Evolutionary conservation across 2,797 vertebrate species (phyloP), one percentile per base, ranked within the genome.

Genomic region (Gallirallus australis): DNA sequence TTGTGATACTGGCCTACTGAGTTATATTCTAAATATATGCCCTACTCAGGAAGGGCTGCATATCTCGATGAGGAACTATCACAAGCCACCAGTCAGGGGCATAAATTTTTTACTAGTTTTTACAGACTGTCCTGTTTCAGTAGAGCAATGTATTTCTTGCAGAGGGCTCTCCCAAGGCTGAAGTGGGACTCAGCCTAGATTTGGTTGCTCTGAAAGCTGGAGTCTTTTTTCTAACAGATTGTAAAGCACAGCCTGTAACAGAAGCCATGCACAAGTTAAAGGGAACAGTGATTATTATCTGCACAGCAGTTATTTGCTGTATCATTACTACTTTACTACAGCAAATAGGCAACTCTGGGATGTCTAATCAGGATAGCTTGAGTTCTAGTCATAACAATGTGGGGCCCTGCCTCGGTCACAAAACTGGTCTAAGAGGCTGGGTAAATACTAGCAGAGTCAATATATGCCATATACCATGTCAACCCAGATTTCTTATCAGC

Each of bases 1-100:
- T 47, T 0, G 0, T 2, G 2, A 39, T 9, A 37, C 31, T 77
- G 48, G 15, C 48, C 40, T 70, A 0, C 18, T 65, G 64, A 68
- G 35, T 45, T 88, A n/a, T 9, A 30, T 37, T 50, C 33, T 42
- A 37, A 33, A 40, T 42, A 40, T 12, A 11, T 50, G 20, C 35
- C 52, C 28, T 86, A 6, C 45, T 11, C 50, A 78, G 50, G 50
- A 75, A 39, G 35, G 61, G 31, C 75, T 93, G 86, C 18, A 2
- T 13, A 7, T 59, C 60, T 68, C 79, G 11, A 11, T 11, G 53
- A 81, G 47, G 50, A 68, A 50, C 31, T 80, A 30, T 50, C 75
- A 52, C 33, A 72, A 71, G 48, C 7, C 56, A 39, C 63, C 81
- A 85, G 33, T 11, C 0, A 0, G 11, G 16, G 50, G 6, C 33